A percentile compares a stretch with the other conserved stretches of the same genome.
phyloP scores from a whole-genome alignment of 2,113 vertebrate genomes.

The Eudyptes chrysolophus region DNA sequence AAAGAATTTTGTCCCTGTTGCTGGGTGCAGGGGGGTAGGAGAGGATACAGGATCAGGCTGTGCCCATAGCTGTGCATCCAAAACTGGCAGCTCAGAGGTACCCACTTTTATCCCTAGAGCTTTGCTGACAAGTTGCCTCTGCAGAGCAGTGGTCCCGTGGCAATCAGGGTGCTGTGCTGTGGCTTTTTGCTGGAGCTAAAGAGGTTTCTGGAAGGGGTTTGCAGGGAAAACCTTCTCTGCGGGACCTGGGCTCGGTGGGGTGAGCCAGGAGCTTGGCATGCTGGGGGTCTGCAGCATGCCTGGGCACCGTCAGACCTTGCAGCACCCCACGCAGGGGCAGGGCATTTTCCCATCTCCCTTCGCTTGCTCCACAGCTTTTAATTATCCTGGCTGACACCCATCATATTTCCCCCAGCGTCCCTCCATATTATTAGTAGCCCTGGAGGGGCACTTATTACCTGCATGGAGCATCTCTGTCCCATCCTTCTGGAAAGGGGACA shows the following conservation, averaged over 20 bases:
- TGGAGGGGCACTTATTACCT: background rate
- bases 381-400: background rate
- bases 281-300: background rate
- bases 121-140: fast-evolving
- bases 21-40: background rate
- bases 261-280: background rate
- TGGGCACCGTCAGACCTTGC: background rate
- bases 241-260: background rate
- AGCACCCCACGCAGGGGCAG: background rate
- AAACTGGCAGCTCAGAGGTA: background rate
- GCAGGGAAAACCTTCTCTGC: background rate
- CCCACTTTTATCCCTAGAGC: background rate
- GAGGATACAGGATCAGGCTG: background rate
- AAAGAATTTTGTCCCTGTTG: background rate
- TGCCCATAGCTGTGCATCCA: background rate
- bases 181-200: background rate
- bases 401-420: fast-evolving
- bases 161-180: fast-evolving
- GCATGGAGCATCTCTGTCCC: background rate
- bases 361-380: background rate
- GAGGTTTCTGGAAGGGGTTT: background rate
- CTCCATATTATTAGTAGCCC: background rate
- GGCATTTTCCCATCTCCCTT: background rate
- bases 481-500: background rate
- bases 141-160: background rate